These are phyloP conservation scores for Xylocopa sonorina DNA, from an alignment of 1,140 invertebrate genomes.

Conservation along the genomic window DNA sequence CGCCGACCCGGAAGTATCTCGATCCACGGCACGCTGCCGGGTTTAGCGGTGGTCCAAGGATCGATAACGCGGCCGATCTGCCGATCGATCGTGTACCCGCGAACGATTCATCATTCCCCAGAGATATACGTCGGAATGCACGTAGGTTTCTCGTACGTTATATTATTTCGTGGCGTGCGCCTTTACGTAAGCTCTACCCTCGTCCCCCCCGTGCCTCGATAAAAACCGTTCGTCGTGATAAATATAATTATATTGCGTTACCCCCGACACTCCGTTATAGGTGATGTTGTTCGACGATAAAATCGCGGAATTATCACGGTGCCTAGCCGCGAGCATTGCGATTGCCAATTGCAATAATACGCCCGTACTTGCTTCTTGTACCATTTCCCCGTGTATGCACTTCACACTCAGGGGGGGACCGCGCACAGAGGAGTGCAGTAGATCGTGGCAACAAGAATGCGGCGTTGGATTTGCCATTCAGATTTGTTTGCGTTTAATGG, in stretches of 20 bases:
- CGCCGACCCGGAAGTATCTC: conserved; percentile 15
- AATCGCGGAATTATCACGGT: conserved; percentile 50
- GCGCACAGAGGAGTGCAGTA: background rate
- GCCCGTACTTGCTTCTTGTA: conserved; percentile 19
- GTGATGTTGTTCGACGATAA: conserved; percentile 36
- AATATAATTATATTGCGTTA: conserved; percentile 53
- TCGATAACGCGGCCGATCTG: conserved; percentile 43
- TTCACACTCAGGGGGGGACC: conserved; percentile 37
- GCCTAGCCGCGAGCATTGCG: conserved; percentile 11
- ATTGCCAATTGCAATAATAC: conserved; percentile 33
- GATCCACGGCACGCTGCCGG: background rate
- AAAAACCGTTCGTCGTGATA: conserved; percentile 32
- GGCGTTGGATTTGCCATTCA: conserved; percentile 14
- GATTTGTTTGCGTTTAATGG: conserved; percentile 17
- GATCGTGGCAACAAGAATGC: conserved; percentile 38
- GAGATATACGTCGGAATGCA: conserved; percentile 18
- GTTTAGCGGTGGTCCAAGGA: conserved; percentile 27
- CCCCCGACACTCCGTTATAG: conserved; percentile 39
- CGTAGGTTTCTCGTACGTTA: conserved; percentile 7
- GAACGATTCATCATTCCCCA: conserved; percentile 37
- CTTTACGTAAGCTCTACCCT: conserved; percentile 43
- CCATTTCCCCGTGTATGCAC: conserved; percentile 14
- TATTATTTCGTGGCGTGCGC: conserved; percentile 11
- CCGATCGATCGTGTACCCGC: conserved; percentile 18
- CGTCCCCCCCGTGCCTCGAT: background rate